Evolutionary conservation across 2,888 invertebrate species (phyloP).

Genomic region (Teleiodes luculella): DNA sequence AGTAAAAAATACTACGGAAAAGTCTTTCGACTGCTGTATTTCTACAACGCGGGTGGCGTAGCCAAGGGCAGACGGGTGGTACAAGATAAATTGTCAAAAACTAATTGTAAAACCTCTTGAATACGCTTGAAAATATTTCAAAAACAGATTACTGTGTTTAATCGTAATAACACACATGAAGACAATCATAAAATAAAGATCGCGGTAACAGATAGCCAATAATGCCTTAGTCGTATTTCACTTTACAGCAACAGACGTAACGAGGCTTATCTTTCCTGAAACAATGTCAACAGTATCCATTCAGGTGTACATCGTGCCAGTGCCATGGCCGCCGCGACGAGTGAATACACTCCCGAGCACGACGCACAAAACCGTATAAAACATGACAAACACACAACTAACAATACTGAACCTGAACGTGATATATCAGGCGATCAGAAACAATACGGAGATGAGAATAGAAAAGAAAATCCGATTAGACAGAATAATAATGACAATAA

Average conservation of each 20-base stretch:
- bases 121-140: no score
- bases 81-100: no score
- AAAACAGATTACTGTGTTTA: no score
- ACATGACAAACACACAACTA: background rate
- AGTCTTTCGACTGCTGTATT: no score
- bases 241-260: background rate
- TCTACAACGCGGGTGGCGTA: no score
- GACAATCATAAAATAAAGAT: no score
- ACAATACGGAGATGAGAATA: background rate
- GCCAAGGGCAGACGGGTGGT: no score
- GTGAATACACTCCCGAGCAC: background rate
- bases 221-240: background rate
- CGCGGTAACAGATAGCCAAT: no score
- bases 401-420: background rate
- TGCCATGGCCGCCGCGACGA: constrained; percentile 3
- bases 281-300: background rate
- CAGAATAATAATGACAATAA: background rate
- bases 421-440: background rate
- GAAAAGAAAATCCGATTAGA: background rate
- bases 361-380: background rate
- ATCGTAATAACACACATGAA: no score
- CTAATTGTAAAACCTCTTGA: no score
- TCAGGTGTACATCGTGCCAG: background rate
- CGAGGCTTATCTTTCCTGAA: background rate
- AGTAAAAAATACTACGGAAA: no score